Conservation (phyloP, 2,113 vertebrate genomes). For the Butorides virescens region DNA sequence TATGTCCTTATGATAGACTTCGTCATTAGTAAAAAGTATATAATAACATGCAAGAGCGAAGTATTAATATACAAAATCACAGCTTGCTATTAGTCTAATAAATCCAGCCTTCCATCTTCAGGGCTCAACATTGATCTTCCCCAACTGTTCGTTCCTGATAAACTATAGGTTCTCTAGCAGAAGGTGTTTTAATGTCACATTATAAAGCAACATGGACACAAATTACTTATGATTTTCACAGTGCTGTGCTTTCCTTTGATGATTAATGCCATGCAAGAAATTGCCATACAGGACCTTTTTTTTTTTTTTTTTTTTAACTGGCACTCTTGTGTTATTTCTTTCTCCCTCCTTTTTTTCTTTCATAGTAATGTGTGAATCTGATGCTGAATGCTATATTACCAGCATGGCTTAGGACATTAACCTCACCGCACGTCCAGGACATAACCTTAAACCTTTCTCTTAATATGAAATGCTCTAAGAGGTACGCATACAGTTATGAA, state of each 20-base stretch:
- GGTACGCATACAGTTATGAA: background rate
- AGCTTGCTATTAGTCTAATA: background rate
- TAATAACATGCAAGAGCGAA: background rate
- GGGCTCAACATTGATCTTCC: background rate
- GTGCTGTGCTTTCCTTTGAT: conserved; percentile 3
- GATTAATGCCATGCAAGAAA: background rate
- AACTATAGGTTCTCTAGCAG: background rate
- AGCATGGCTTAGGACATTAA: background rate
- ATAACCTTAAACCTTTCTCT: conserved; percentile 1
- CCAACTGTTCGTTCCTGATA: background rate
- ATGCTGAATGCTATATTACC: background rate
- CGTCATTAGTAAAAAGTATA: background rate
- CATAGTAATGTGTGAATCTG: background rate
- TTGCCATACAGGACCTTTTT: background rate
- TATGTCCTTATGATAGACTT: background rate
- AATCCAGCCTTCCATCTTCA: background rate
- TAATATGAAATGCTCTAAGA: background rate
- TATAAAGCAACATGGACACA: background rate
- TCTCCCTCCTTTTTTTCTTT: background rate
- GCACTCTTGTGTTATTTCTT: background rate
- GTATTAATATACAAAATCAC: background rate
- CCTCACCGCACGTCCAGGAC: background rate
- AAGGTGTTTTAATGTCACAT: background rate
- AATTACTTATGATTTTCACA: conserved; percentile 8
- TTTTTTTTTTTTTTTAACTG: background rate